These are phyloP conservation scores for Danio choprae DNA, from an alignment of 2,797 vertebrate genomes.

Conservation along the genomic window DNA sequence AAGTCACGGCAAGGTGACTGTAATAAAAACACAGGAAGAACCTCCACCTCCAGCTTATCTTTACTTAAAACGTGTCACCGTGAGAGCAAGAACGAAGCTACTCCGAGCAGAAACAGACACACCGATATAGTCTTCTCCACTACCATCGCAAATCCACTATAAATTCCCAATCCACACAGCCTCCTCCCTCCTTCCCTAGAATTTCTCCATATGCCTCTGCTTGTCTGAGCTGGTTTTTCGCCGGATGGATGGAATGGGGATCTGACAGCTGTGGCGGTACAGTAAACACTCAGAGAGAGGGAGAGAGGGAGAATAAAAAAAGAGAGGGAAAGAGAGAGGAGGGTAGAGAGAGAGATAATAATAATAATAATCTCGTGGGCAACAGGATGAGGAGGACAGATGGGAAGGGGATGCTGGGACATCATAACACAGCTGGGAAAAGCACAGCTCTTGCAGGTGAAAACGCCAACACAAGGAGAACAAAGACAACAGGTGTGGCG, in stretches of 20 bases:
- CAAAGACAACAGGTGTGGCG: conserved; percentile 26
- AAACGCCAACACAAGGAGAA: conserved; percentile 2
- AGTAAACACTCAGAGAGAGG: conserved; percentile 24
- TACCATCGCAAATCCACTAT: conserved; percentile 19
- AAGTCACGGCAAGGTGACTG: conserved; percentile 46
- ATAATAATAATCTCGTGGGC: conserved; percentile 62
- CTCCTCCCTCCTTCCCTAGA: conserved; percentile 47
- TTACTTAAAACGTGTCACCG: background rate
- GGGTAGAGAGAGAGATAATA: conserved; percentile 34
- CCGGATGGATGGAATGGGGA: conserved; percentile 59
- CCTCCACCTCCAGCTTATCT: conserved; percentile 47
- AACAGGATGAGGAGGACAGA: conserved; percentile 54
- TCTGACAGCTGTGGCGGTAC: conserved; percentile 57
- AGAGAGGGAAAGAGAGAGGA: background rate
- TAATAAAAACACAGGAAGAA: conserved; percentile 34
- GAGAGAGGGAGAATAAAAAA: background rate
- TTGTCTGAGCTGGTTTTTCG: conserved; percentile 48
- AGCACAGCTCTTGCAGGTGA: conserved; percentile 22
- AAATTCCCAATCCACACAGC: conserved; percentile 24
- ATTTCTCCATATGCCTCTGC: conserved; percentile 22
- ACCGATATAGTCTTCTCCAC: conserved; percentile 30
- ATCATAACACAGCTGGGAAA: conserved; percentile 36
- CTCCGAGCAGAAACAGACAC: background rate
- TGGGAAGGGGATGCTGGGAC: conserved; percentile 35
- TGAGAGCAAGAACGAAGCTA: conserved; percentile 1